Conservation (phyloP, 2,797 vertebrate genomes). For the Cyprinella venusta region DNA sequence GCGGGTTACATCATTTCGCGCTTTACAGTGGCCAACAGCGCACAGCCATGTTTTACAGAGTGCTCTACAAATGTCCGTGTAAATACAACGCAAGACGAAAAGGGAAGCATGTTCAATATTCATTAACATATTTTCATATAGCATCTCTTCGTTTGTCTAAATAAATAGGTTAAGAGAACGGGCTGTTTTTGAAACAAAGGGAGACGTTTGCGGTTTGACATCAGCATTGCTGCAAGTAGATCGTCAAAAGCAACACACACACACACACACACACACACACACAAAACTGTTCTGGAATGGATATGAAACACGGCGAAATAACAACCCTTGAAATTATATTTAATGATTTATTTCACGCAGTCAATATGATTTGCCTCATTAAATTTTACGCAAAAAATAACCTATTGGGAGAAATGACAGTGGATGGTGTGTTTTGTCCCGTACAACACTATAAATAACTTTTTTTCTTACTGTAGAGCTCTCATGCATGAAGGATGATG, state of each 20-base stretch:
- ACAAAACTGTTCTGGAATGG: neutral
- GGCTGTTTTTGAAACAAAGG: conserved; percentile 59
- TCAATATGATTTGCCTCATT: neutral
- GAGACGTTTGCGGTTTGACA: conserved; percentile 64
- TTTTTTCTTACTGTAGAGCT: conserved; percentile 32
- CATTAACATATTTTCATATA: neutral
- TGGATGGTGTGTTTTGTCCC: conserved; percentile 24
- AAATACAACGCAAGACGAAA: conserved; percentile 12
- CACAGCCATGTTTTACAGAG: conserved; percentile 69
- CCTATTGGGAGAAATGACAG: neutral
- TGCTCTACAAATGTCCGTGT: conserved; percentile 52
- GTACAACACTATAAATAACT: conserved; percentile 44
- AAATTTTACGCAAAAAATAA: neutral
- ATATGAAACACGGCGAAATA: neutral
- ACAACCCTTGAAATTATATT: neutral
- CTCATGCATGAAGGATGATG: conserved; percentile 2
- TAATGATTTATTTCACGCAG: neutral
- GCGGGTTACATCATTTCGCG: conserved; percentile 46
- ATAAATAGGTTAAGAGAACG: neutral
- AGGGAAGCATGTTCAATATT: conserved; percentile 34
- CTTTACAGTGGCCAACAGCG: conserved; percentile 46
- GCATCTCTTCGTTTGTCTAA: no score
- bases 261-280: neutral
- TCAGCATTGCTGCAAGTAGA: conserved; percentile 64
- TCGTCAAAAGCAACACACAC: conserved; percentile 22